These are phyloP conservation scores for Mamestra brassicae DNA, from an alignment of 2,888 invertebrate species.

Conservation along the genomic window DNA sequence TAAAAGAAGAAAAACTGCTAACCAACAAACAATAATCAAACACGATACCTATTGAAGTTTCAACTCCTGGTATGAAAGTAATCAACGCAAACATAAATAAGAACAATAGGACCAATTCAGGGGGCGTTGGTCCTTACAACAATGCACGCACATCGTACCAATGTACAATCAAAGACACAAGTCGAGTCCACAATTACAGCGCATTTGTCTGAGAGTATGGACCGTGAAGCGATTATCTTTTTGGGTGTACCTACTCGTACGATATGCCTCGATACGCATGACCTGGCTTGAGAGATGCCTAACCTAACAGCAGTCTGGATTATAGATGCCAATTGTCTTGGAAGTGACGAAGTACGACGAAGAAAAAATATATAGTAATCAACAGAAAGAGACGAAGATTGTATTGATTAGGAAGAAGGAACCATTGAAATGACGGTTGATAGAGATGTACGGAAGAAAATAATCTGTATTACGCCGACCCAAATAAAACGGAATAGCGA, in stretches of 20 bases:
- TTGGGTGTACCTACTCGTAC: conserved; percentile 64
- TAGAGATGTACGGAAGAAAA: not conserved
- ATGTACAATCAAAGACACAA: conserved; percentile 28
- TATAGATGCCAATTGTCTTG: conserved; percentile 13
- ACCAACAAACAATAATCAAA: not conserved
- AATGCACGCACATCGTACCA: conserved; percentile 15
- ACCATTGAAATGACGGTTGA: not conserved
- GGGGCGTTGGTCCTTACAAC: not conserved
- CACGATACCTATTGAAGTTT: not conserved
- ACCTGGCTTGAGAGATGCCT: conserved; percentile 64
- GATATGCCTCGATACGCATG: conserved; percentile 67
- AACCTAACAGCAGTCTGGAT: conserved; percentile 31
- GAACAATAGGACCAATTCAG: conserved; percentile 8
- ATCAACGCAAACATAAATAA: not conserved
- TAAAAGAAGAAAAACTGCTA: not conserved
- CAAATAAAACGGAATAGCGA: not conserved
- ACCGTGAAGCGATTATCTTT: conserved; percentile 70
- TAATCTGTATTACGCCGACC: too few species aligned
- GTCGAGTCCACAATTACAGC: conserved; percentile 37
- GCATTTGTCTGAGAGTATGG: conserved; percentile 56
- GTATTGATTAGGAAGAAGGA: not conserved
- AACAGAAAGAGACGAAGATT: not conserved
- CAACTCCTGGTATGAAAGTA: not conserved
- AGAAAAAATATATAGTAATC: not conserved
- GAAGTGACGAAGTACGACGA: too few species aligned